A percentile compares a stretch with the other conserved stretches of the same genome.
Evolutionary conservation across 2,113 vertebrate species (phyloP).

Genomic region (Microcebus lehilahytsara): DNA sequence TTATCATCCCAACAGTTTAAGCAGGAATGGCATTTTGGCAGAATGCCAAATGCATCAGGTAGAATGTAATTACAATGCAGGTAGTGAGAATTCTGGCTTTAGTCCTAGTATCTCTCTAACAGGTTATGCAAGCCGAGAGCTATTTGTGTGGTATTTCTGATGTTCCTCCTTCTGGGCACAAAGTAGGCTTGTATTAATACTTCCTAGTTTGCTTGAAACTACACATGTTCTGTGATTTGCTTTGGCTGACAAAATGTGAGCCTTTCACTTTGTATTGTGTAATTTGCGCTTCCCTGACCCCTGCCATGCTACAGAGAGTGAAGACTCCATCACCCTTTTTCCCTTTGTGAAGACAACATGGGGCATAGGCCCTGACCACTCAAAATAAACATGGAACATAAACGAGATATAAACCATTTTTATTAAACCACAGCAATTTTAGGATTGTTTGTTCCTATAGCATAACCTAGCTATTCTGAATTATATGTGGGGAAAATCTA

Average conservation of each 20-base stretch:
- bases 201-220: conserved; percentile 4
- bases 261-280: background rate
- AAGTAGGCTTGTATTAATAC: background rate
- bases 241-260: background rate
- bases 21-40: background rate
- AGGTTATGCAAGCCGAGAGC: background rate
- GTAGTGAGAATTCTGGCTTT: background rate
- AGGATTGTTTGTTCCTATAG: background rate
- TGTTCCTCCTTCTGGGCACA: background rate
- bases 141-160: background rate
- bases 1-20: background rate
- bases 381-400: background rate
- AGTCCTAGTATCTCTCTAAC: background rate
- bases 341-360: background rate
- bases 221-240: background rate
- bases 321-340: background rate
- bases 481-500: background rate
- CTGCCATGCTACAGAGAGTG: background rate
- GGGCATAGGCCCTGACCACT: background rate
- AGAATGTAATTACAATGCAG: background rate
- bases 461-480: background rate
- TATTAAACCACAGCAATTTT: background rate
- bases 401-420: background rate
- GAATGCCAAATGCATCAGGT: too few species aligned
- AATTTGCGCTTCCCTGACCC: background rate